These are phyloP conservation scores for Auanema sp. DNA, from an alignment of 2,888 invertebrate species.

Conservation along the genomic window DNA sequence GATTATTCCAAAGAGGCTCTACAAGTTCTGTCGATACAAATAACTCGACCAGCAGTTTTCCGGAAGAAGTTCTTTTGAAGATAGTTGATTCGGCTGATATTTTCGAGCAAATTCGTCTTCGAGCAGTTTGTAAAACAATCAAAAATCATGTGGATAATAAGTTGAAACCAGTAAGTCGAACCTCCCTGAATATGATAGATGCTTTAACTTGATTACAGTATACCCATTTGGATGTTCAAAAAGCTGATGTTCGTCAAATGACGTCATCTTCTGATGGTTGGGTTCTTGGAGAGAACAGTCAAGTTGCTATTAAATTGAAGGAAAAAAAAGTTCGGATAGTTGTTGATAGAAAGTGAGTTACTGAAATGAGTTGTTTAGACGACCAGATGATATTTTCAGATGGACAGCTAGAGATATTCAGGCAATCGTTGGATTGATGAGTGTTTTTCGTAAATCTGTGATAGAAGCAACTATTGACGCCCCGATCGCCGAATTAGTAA, in stretches of 20 bases:
- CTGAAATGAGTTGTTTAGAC: slow-evolving; percentile 22
- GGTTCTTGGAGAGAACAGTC: slow-evolving; percentile 22
- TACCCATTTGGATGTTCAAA: slow-evolving; percentile 29
- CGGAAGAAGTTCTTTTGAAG: slow-evolving; percentile 11
- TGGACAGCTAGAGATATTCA: slow-evolving; percentile 55
- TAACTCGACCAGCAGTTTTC: not conserved
- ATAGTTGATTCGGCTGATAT: slow-evolving; percentile 30
- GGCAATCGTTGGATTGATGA: slow-evolving; percentile 45
- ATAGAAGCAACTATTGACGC: slow-evolving; percentile 53
- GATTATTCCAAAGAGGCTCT: not conserved
- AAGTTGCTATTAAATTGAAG: slow-evolving; percentile 35
- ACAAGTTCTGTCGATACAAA: not conserved
- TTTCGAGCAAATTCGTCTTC: slow-evolving; percentile 32
- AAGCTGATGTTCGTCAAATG: slow-evolving; percentile 30
- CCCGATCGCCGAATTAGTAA: slow-evolving; percentile 58
- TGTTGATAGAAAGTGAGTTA: slow-evolving; percentile 35
- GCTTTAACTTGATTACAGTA: not conserved
- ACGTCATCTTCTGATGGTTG: slow-evolving; percentile 12
- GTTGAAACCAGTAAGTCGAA: slow-evolving; percentile 8
- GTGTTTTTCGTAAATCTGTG: slow-evolving; percentile 44
- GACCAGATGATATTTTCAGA: slow-evolving; percentile 42
- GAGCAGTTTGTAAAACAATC: slow-evolving; percentile 22
- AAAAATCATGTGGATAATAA: slow-evolving; percentile 29
- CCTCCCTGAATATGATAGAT: not conserved
- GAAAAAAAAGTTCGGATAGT: slow-evolving; percentile 30